Percentiles rank a stretch among this genome's conserved stretches.
phyloP scores from a whole-genome alignment of 1,140 invertebrate genomes.

The Schmidtea mediterranea region DNA sequence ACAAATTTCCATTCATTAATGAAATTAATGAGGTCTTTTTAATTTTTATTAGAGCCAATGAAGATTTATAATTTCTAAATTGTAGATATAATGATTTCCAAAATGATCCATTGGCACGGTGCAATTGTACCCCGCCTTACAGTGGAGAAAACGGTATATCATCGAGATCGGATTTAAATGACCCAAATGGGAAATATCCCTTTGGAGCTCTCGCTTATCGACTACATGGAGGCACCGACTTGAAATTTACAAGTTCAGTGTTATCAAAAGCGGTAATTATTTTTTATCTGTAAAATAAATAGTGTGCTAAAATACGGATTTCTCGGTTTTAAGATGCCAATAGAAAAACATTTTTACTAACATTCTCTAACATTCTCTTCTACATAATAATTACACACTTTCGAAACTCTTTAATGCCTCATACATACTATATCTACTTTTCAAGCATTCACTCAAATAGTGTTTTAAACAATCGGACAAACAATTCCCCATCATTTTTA shows the following conservation, averaged over 20 bases:
- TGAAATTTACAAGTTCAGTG: constrained; percentile 31
- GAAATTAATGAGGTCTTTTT: constrained; percentile 32
- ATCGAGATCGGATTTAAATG: constrained; percentile 41
- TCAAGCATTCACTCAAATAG: too few species aligned
- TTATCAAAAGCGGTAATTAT: constrained; percentile 3
- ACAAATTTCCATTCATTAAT: constrained; percentile 33
- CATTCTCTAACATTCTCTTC: too few species aligned
- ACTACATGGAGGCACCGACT: constrained; percentile 37
- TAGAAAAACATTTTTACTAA: too few species aligned
- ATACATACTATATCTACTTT: too few species aligned
- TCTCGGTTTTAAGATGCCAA: too few species aligned
- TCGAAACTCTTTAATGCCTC: too few species aligned
- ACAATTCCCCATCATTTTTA: too few species aligned
- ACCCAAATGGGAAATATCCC: constrained; percentile 37
- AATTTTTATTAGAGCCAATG: not conserved
- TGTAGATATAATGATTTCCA: constrained; percentile 40
- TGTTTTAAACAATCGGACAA: too few species aligned
- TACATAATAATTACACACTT: too few species aligned
- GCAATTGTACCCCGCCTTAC: constrained; percentile 43
- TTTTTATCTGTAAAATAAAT: not conserved
- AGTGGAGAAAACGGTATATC: constrained; percentile 43
- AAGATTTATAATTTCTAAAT: constrained; percentile 7
- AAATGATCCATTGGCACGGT: constrained; percentile 39
- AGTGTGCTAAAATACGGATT: not conserved
- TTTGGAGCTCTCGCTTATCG: constrained; percentile 37